Conservation (phyloP, 2,888 invertebrate genomes). For the Octodonta nipae region DNA sequence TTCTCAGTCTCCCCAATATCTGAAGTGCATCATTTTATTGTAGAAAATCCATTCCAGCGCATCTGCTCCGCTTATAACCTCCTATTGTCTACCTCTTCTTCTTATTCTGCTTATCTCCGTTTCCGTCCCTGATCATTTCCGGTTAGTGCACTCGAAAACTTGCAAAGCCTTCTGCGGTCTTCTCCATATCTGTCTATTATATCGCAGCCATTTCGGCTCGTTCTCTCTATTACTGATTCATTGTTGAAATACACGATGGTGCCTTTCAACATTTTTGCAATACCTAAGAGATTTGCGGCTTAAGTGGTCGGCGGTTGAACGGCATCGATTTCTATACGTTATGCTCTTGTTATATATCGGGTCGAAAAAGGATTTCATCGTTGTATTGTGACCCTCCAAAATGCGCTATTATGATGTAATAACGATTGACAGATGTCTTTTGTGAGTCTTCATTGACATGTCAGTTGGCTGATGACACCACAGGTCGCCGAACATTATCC, state of each 20-base stretch:
- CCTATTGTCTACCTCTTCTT: conserved; percentile 21
- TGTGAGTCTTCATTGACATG: no score
- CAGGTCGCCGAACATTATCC: no score
- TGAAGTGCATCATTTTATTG: conserved; percentile 32
- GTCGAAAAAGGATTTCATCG: no score
- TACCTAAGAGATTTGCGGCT: conserved; percentile 11
- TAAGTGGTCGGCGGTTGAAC: conserved; percentile 10
- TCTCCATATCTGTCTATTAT: conserved; percentile 24
- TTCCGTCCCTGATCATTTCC: conserved; percentile 37
- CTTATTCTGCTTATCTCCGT: conserved; percentile 37
- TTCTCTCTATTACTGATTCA: conserved; percentile 5
- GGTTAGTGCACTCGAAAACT: conserved; percentile 36
- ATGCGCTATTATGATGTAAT: no score
- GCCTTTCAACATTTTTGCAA: conserved; percentile 2
- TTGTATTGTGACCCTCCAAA: no score
- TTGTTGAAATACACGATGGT: conserved; percentile 6
- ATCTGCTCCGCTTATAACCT: conserved; percentile 26
- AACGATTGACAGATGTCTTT: no score
- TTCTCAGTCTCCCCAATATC: conserved; percentile 20
- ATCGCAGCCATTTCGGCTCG: conserved; percentile 3
- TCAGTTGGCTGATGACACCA: no score
- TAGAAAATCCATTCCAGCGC: conserved; percentile 30
- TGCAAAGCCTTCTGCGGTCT: conserved; percentile 23
- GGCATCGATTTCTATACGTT: conserved; percentile 4
- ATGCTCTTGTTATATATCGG: no score